Percentiles rank a stretch among this genome's conserved stretches.
phyloP scores from a whole-genome alignment of 2,888 invertebrate genomes.

The Lithophane leautieri region DNA sequence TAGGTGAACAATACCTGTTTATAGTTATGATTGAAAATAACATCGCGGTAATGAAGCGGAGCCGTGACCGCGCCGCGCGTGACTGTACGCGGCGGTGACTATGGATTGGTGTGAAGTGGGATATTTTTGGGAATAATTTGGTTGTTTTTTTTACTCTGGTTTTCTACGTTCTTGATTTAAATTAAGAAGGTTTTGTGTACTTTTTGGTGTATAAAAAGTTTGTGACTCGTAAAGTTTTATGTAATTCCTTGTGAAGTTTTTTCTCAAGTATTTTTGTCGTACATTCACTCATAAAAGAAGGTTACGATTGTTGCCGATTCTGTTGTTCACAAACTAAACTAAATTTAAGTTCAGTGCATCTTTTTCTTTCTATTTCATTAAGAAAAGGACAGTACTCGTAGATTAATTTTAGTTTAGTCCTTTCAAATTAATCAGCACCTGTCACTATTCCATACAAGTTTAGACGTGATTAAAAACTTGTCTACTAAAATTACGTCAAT shows the following conservation, averaged over 20 bases:
- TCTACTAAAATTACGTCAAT: too few relatives aligned
- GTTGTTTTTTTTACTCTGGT: not conserved
- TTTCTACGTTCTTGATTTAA: not conserved
- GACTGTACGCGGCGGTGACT: constrained; percentile 67
- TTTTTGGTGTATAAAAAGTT: not conserved
- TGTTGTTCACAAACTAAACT: too few relatives aligned
- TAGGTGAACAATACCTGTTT: constrained; percentile 77
- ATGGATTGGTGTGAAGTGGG: constrained; percentile 32
- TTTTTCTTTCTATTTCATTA: too few relatives aligned
- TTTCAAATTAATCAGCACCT: too few relatives aligned
- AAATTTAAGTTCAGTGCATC: too few relatives aligned
- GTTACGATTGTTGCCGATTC: too few relatives aligned
- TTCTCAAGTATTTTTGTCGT: fast-evolving
- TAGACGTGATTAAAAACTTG: too few relatives aligned
- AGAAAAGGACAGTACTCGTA: too few relatives aligned
- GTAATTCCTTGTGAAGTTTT: not conserved
- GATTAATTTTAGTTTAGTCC: too few relatives aligned
- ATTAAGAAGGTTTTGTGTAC: not conserved
- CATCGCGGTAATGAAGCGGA: constrained; percentile 79
- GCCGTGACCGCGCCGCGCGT: constrained; percentile 79
- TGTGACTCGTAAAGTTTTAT: not conserved
- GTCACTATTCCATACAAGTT: too few relatives aligned
- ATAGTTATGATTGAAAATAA: constrained; percentile 84
- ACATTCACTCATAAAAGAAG: not conserved
- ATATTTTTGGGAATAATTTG: constrained; percentile 10